phyloP scores from a whole-genome alignment of 2,888 invertebrate genomes.

The Empis stercorea region DNA sequence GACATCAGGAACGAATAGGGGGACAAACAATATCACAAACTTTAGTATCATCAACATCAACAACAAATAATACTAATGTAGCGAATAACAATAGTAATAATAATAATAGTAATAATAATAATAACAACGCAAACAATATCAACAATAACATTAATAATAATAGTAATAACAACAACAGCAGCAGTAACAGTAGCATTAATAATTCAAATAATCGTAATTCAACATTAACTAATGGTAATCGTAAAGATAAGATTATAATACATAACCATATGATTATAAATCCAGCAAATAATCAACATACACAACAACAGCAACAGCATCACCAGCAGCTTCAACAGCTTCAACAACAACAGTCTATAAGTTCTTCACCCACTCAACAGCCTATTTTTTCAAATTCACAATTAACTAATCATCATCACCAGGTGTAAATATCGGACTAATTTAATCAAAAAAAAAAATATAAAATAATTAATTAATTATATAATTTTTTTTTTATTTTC shows the following conservation, averaged over 20 bases:
- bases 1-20: constrained; percentile 35
- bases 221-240: neutral
- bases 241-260: neutral
- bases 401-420: neutral
- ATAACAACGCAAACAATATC: no score
- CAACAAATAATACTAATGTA: no score
- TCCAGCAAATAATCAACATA: neutral
- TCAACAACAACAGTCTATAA: neutral
- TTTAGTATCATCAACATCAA: neutral
- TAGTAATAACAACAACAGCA: no score
- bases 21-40: neutral
- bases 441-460: no score
- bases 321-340: neutral
- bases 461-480: no score
- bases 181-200: no score
- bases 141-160: no score
- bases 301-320: neutral
- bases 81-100: no score
- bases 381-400: neutral
- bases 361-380: neutral
- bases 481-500: no score
- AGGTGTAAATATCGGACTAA: neutral
- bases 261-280: neutral
- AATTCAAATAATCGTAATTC: neutral
- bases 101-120: no score